These are phyloP conservation scores for Schizotus pectinicornis DNA, from an alignment of 2,888 invertebrate species.

Conservation along the genomic window DNA sequence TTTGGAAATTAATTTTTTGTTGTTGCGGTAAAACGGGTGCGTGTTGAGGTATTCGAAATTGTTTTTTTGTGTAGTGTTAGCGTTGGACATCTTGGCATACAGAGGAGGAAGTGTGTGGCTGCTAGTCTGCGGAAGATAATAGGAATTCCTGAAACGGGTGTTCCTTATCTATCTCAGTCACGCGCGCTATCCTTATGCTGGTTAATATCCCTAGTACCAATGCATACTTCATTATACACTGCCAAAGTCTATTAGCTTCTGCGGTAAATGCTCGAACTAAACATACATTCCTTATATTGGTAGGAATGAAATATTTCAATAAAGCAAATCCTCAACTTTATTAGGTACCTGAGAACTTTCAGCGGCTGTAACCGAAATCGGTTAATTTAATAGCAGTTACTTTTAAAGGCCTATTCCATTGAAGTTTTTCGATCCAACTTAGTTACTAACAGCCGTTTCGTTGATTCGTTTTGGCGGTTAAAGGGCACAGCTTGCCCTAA, in stretches of 20 bases:
- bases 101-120: constrained; percentile 24
- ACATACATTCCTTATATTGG: constrained; percentile 29
- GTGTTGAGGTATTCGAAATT: constrained; percentile 26
- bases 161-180: constrained; percentile 34
- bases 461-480: constrained; percentile 27
- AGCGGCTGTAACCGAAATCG: constrained; percentile 20
- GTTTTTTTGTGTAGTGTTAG: constrained; percentile 28
- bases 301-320: constrained; percentile 24
- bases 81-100: constrained; percentile 30
- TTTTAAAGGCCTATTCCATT: constrained; percentile 19
- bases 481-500: constrained; percentile 23
- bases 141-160: constrained; percentile 31
- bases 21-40: constrained; percentile 9
- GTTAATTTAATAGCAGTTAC: constrained; percentile 27
- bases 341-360: constrained; percentile 18
- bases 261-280: constrained; percentile 19
- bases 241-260: constrained; percentile 36
- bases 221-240: constrained; percentile 45
- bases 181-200: constrained; percentile 31
- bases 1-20: constrained; percentile 15
- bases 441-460: constrained; percentile 26
- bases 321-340: constrained; percentile 21
- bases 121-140: constrained; percentile 29
- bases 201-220: constrained; percentile 35
- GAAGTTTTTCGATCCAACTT: constrained; percentile 27